Conservation (phyloP, 2,888 invertebrate genomes). For the Vanessa cardui region DNA sequence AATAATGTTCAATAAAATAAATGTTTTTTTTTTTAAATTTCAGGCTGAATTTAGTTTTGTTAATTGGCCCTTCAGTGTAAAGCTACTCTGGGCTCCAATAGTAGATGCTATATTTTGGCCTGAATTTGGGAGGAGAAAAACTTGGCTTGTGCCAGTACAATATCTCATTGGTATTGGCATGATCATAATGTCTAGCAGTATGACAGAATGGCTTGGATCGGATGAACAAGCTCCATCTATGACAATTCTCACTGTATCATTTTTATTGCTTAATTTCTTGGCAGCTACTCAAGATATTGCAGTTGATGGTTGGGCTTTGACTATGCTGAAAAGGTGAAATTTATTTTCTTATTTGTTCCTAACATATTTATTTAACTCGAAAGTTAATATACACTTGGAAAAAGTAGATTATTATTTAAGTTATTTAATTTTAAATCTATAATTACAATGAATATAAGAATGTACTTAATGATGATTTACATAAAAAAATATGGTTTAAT, state of each 20-base stretch:
- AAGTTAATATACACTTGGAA: not conserved
- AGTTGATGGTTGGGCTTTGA: slow-evolving; percentile 99
- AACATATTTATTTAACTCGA: not conserved
- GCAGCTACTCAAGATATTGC: slow-evolving; percentile 99
- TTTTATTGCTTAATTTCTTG: slow-evolving; percentile 96
- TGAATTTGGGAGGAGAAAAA: slow-evolving; percentile 95
- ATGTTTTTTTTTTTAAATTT: slow-evolving; percentile 50
- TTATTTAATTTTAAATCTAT: too few species aligned
- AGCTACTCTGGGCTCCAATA: slow-evolving; percentile 98
- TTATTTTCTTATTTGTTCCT: not conserved
- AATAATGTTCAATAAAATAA: not conserved
- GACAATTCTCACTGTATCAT: slow-evolving; percentile 90
- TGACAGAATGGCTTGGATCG: slow-evolving; percentile 90
- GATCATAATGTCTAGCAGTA: slow-evolving; percentile 90
- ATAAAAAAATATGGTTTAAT: too few species aligned
- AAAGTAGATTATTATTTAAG: too few species aligned
- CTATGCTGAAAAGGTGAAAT: slow-evolving; percentile 94
- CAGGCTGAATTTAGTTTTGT: slow-evolving; percentile 96
- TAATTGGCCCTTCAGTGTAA: slow-evolving; percentile 95
- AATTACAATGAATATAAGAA: too few species aligned
- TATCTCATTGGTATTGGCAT: slow-evolving; percentile 95
- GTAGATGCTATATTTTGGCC: slow-evolving; percentile 95
- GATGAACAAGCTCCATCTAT: slow-evolving; percentile 86
- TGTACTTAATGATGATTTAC: too few species aligned
- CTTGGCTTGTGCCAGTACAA: slow-evolving; percentile 97